Evolutionary conservation across 2,888 invertebrate species (phyloP).

Genomic region (Dryocosmus kuriphilus): DNA sequence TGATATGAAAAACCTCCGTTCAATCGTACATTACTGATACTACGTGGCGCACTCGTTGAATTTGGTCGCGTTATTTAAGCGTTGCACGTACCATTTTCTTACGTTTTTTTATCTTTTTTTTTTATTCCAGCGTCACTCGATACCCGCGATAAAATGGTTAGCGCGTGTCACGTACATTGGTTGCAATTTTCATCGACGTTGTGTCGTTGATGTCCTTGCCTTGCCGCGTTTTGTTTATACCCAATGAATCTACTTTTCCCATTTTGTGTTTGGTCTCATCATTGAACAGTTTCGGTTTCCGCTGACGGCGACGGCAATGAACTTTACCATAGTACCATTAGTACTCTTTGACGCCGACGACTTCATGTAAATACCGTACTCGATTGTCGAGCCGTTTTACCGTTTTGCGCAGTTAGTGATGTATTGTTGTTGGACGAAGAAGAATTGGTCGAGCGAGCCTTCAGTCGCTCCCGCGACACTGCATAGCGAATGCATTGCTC

Average conservation of each 20-base stretch:
- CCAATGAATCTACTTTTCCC: slow-evolving; percentile 30
- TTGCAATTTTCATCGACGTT: slow-evolving; percentile 48
- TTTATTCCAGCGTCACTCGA: slow-evolving; percentile 62
- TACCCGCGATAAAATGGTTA: slow-evolving; percentile 66
- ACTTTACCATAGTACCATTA: slow-evolving; percentile 54
- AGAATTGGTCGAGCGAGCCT: slow-evolving; percentile 76
- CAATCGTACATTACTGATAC: slow-evolving; percentile 49
- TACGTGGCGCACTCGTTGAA: slow-evolving; percentile 56
- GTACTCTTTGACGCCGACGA: slow-evolving; percentile 65
- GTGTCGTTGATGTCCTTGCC: slow-evolving; percentile 45
- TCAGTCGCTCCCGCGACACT: slow-evolving; percentile 77
- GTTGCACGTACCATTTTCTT: slow-evolving; percentile 50
- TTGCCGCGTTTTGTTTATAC: slow-evolving; percentile 21
- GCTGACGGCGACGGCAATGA: slow-evolving; percentile 52
- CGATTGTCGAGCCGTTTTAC: slow-evolving; percentile 71
- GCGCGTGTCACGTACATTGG: slow-evolving; percentile 51
- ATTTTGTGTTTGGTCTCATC: slow-evolving; percentile 22
- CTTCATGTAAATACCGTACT: slow-evolving; percentile 67
- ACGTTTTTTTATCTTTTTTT: slow-evolving; percentile 49
- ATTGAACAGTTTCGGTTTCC: slow-evolving; percentile 39
- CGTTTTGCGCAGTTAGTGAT: slow-evolving; percentile 73
- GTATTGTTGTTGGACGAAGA: slow-evolving; percentile 73
- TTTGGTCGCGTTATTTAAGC: slow-evolving; percentile 56
- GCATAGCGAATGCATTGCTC: slow-evolving; percentile 77
- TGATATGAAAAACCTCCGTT: slow-evolving; percentile 34